Conservation (phyloP, 2,113 vertebrate genomes). For the Coturnix japonica region DNA sequence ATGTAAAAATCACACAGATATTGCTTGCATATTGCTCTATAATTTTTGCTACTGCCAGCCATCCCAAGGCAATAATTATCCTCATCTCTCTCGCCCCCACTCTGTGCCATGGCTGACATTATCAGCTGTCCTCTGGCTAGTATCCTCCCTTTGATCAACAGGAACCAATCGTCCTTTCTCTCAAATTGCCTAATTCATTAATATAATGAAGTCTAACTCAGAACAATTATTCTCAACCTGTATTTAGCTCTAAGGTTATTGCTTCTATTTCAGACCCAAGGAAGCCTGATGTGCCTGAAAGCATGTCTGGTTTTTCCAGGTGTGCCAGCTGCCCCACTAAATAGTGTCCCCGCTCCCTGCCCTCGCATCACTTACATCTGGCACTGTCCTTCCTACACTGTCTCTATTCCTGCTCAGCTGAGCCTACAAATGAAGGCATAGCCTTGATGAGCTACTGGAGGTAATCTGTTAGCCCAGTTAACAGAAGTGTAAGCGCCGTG, state of each 20-base stretch:
- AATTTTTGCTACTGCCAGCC: background rate
- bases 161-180: slow-evolving; percentile 24
- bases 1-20: background rate
- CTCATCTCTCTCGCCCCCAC: background rate
- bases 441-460: background rate
- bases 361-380: background rate
- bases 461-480: background rate
- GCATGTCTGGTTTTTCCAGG: background rate
- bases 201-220: slow-evolving; percentile 39
- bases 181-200: slow-evolving; percentile 43
- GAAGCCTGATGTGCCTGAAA: slow-evolving; percentile 1
- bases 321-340: slow-evolving; percentile 1
- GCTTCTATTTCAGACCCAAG: slow-evolving; percentile 47
- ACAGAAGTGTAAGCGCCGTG: accelerated
- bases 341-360: background rate
- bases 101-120: slow-evolving; percentile 39
- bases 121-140: slow-evolving; percentile 29
- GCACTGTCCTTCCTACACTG: accelerated
- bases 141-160: slow-evolving; percentile 29
- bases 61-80: slow-evolving; percentile 15
- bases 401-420: background rate
- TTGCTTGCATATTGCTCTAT: background rate
- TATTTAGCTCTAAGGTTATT: slow-evolving; percentile 54
- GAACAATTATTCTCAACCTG: slow-evolving; percentile 47
- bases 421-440: background rate